A percentile compares a stretch with the other conserved stretches of the same genome.
phyloP scores from a whole-genome alignment of 2,113 vertebrate species.

The Marcusenius ussheri region DNA sequence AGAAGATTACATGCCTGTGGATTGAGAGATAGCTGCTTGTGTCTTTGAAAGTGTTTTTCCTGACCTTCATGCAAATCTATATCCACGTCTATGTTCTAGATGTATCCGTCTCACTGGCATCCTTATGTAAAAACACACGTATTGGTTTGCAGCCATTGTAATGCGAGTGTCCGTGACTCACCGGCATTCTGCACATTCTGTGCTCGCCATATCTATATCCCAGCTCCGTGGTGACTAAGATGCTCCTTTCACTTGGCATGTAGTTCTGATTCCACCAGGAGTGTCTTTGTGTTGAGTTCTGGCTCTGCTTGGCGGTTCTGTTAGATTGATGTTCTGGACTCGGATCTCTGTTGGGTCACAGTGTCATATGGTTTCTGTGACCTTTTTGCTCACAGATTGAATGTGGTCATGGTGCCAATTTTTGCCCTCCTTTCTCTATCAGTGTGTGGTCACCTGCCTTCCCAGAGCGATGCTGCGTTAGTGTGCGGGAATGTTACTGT shows the following conservation, averaged over 20 bases:
- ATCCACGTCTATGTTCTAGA: neutral
- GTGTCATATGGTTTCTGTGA: neutral
- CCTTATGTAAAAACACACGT: neutral
- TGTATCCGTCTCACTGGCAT: neutral
- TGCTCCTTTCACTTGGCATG: neutral
- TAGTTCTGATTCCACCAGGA: neutral
- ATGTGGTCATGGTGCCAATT: neutral
- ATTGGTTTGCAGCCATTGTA: neutral
- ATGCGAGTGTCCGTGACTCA: neutral
- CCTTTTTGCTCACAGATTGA: neutral
- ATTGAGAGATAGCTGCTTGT: neutral
- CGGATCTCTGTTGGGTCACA: neutral
- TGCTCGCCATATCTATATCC: neutral
- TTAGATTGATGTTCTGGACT: neutral
- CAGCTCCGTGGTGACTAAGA: neutral
- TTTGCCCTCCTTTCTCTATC: neutral
- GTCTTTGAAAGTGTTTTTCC: slow-evolving; percentile 1
- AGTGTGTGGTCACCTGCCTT: neutral
- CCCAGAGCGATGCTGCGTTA: neutral
- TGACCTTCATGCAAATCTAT: slow-evolving; percentile 15
- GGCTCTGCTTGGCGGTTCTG: neutral
- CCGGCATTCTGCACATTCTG: neutral
- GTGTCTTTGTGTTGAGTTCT: neutral
- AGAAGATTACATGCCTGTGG: neutral
- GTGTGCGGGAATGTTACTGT: neutral